A percentile compares a stretch with the other conserved stretches of the same genome.
phyloP scores from a whole-genome alignment of 2,113 vertebrate species.

The Conger conger region DNA sequence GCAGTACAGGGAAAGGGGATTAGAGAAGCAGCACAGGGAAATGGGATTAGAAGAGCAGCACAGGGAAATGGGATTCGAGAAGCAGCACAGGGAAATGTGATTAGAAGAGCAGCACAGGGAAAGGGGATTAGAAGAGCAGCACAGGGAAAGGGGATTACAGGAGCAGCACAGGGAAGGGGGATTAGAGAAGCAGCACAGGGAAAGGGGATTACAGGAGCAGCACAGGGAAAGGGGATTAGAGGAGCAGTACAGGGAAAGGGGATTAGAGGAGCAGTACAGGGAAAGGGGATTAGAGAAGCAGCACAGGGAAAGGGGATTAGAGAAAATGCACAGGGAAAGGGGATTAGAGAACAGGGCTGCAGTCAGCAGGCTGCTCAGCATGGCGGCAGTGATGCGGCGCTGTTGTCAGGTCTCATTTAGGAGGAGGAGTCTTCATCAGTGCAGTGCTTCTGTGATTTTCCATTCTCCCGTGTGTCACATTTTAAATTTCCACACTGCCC shows the following conservation, averaged over 20 bases:
- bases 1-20: background rate
- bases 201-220: background rate
- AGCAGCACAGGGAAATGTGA: background rate
- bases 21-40: background rate
- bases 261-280: background rate
- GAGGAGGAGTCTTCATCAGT: background rate
- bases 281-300: background rate
- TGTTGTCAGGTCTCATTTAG: background rate
- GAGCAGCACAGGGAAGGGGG: background rate
- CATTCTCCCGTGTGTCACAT: constrained; percentile 10
- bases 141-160: background rate
- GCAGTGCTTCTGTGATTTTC: constrained; percentile 2
- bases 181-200: background rate
- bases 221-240: background rate
- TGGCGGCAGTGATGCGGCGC: background rate
- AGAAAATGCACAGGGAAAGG: background rate
- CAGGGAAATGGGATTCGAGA: too few species aligned
- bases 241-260: background rate
- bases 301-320: background rate
- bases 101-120: background rate
- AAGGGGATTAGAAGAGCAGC: too few species aligned
- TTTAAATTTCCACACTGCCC: background rate
- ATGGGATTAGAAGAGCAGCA: background rate
- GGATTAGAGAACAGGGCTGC: background rate
- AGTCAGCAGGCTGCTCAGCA: background rate